phyloP scores from a whole-genome alignment of 2,797 vertebrate species.

The Babyrousa celebensis region DNA sequence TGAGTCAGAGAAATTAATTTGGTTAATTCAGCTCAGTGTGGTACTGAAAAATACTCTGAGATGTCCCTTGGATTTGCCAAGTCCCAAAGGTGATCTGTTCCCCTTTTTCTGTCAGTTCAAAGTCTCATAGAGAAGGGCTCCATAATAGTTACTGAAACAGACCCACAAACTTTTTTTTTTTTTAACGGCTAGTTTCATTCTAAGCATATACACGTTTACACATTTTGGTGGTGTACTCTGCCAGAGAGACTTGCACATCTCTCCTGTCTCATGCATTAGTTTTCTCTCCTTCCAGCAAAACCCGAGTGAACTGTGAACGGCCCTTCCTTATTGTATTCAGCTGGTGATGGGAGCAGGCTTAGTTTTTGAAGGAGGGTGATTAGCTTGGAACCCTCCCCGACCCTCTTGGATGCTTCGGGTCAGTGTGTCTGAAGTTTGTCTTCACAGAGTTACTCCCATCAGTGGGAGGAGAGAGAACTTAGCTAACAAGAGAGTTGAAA shows the following conservation, averaged over 20 bases:
- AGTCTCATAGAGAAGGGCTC: conserved; percentile 12
- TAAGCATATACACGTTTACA: not conserved
- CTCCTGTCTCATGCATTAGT: not conserved
- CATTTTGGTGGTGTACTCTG: not conserved
- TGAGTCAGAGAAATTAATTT: not conserved
- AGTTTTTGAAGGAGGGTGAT: not conserved
- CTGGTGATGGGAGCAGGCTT: not conserved
- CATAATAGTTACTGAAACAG: not conserved
- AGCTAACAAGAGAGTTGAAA: not conserved
- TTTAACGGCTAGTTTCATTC: not conserved
- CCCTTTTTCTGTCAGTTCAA: conserved; percentile 4
- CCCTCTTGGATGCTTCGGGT: not conserved
- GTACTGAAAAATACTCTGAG: not conserved
- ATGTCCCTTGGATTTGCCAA: not conserved
- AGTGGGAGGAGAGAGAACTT: not conserved
- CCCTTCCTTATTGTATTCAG: not conserved
- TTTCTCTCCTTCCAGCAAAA: not conserved
- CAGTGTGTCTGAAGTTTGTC: not conserved
- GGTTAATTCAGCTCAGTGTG: not conserved
- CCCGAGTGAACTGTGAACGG: not conserved
- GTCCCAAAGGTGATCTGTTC: not conserved
- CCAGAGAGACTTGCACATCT: not conserved
- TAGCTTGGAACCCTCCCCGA: not conserved
- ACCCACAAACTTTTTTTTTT: not conserved
- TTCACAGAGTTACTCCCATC: not conserved